phyloP scores from a whole-genome alignment of 30 jellyfish, hydroid and myxozoan genomes.

The Cassiopea andromeda region DNA sequence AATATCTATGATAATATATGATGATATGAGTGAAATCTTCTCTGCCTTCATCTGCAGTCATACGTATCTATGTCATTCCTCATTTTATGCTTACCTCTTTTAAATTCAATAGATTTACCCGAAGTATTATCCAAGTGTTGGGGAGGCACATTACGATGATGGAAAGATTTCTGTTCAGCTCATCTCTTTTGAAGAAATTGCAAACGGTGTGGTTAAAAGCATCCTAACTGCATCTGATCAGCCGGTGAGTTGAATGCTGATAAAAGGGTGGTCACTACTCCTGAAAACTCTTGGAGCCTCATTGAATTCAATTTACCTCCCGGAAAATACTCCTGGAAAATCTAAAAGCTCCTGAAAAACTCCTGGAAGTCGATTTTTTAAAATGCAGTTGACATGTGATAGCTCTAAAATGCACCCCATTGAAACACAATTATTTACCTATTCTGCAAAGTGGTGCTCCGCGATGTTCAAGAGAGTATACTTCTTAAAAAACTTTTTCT shows the following conservation, averaged over 20 bases:
- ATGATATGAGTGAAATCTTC: background rate
- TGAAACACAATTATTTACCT: no score
- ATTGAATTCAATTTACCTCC: no score
- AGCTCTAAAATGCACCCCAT: no score
- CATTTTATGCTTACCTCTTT: background rate
- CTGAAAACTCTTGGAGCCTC: no score
- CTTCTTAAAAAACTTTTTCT: no score
- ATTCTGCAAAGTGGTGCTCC: no score
- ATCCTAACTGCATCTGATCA: conserved; percentile 25
- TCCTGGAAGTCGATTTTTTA: no score
- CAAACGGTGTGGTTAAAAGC: conserved; percentile 9
- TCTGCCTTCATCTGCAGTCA: background rate
- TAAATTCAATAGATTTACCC: conserved; percentile 37
- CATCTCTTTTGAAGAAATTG: background rate
- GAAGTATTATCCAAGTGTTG: conserved; percentile 32
- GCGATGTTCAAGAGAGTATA: no score
- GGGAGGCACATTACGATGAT: conserved; percentile 39
- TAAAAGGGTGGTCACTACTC: background rate
- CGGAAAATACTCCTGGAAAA: no score
- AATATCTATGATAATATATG: no score
- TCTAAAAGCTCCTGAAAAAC: no score
- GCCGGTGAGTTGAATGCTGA: conserved; percentile 21
- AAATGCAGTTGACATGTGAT: no score
- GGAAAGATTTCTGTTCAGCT: conserved; percentile 17
- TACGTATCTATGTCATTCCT: background rate